These are phyloP conservation scores for Shinisaurus crocodilurus DNA, from an alignment of 2,113 vertebrate genomes.

Conservation along the genomic window DNA sequence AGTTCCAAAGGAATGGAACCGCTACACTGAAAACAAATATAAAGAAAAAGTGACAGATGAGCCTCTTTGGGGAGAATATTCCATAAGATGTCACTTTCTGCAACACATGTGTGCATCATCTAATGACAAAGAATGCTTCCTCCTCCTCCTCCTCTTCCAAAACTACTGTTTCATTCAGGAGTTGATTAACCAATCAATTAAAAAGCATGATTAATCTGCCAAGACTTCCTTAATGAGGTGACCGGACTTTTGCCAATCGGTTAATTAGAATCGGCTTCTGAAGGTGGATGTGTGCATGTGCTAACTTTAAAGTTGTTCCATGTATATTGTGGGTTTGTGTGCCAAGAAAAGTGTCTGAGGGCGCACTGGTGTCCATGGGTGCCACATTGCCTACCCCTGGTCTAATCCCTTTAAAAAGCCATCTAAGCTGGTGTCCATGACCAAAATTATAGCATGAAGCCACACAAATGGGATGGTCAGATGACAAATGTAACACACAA, in stretches of 20 bases:
- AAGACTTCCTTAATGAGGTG: neutral
- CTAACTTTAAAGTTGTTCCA: slow-evolving; percentile 22
- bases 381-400: too few species aligned
- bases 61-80: neutral
- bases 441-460: too few species aligned
- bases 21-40: too few species aligned
- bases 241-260: slow-evolving; percentile 12
- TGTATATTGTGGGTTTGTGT: slow-evolving; percentile 34
- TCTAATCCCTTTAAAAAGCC: too few species aligned
- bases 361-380: too few species aligned
- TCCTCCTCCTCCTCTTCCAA: neutral
- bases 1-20: too few species aligned
- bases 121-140: neutral
- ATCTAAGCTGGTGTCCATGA: too few species aligned
- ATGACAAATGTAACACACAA: too few species aligned
- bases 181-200: neutral
- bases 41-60: neutral
- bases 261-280: slow-evolving; percentile 39
- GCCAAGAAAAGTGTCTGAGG: too few species aligned
- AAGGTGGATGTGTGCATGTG: slow-evolving; percentile 44
- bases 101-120: neutral
- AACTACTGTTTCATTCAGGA: neutral
- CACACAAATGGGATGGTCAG: too few species aligned
- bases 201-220: too few species aligned
- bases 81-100: neutral